Evolutionary conservation across 1,140 invertebrate genomes (phyloP).

Genomic region (Diachasmimorpha longicaudata): DNA sequence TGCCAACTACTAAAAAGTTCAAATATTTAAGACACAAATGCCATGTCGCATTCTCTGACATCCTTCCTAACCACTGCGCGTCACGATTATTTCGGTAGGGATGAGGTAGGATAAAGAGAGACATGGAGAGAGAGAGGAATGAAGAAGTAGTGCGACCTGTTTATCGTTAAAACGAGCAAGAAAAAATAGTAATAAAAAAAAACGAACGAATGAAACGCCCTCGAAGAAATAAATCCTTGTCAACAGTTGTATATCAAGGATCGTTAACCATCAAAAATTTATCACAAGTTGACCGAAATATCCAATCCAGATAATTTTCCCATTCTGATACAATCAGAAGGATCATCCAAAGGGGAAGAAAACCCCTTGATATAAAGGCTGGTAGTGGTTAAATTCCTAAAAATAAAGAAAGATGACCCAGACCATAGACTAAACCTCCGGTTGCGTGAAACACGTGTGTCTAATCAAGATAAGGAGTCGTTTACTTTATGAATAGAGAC

Average conservation of each 20-base stretch:
- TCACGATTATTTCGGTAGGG: constrained; percentile 16
- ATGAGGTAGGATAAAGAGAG: too few relatives aligned
- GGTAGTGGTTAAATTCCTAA: background rate
- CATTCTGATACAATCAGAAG: background rate
- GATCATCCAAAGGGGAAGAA: background rate
- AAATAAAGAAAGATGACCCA: background rate
- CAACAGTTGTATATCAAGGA: background rate
- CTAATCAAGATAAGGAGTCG: constrained; percentile 17
- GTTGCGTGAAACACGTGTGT: constrained; percentile 8
- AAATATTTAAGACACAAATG: constrained; percentile 27
- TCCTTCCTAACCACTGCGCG: constrained; percentile 14
- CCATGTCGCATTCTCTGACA: constrained; percentile 29
- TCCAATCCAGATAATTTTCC: background rate
- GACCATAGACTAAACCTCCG: background rate
- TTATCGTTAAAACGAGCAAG: constrained; percentile 14
- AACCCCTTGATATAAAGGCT: background rate
- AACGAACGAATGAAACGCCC: background rate
- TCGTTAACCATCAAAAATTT: background rate
- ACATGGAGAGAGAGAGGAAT: too few relatives aligned
- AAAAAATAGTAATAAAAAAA: background rate
- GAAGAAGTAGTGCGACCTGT: constrained; percentile 18
- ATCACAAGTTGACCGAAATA: background rate
- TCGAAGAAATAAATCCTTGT: background rate
- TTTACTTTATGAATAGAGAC: constrained; percentile 19
- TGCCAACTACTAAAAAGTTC: constrained; percentile 11